A percentile compares a stretch with the other conserved stretches of the same genome.
Conservation (phyloP, 1,140 invertebrate species). For the Temnothorax longispinosus region DNA sequence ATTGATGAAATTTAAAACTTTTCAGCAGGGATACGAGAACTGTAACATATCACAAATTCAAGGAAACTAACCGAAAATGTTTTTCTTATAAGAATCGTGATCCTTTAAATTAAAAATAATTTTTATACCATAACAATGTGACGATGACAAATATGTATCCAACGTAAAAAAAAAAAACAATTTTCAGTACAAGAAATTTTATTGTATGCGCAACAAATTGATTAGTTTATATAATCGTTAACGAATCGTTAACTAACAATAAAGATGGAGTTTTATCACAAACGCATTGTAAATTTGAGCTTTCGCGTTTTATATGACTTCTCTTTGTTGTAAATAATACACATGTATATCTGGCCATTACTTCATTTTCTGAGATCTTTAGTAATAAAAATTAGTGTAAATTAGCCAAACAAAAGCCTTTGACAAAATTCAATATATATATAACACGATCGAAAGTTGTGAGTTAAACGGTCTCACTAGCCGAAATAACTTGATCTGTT, state of each 20-base stretch:
- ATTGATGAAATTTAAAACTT: too few relatives aligned
- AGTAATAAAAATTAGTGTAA: slow-evolving; percentile 6
- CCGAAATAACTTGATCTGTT: slow-evolving; percentile 6
- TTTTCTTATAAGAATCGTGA: too few relatives aligned
- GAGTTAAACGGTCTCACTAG: slow-evolving; percentile 32
- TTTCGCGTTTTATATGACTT: background rate
- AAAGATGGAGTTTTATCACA: slow-evolving; percentile 2
- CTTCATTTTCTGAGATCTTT: slow-evolving; percentile 44
- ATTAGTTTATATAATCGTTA: background rate
- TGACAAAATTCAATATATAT: slow-evolving; percentile 4
- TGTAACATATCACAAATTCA: too few relatives aligned
- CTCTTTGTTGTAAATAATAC: slow-evolving; percentile 12
- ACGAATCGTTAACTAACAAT: background rate
- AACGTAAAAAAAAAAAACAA: background rate
- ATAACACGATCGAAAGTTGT: slow-evolving; percentile 22
- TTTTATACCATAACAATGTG: background rate
- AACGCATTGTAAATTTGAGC: background rate
- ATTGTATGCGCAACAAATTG: background rate
- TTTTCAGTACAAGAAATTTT: slow-evolving; percentile 4
- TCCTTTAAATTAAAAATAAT: background rate
- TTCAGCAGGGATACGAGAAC: too few relatives aligned
- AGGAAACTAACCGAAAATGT: too few relatives aligned
- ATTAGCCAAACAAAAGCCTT: background rate
- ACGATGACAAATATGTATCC: background rate
- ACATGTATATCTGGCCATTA: slow-evolving; percentile 13